Base-by-base conservation (phyloP, 2,888 invertebrate genomes). In the Geophilus truncorum region DNA sequence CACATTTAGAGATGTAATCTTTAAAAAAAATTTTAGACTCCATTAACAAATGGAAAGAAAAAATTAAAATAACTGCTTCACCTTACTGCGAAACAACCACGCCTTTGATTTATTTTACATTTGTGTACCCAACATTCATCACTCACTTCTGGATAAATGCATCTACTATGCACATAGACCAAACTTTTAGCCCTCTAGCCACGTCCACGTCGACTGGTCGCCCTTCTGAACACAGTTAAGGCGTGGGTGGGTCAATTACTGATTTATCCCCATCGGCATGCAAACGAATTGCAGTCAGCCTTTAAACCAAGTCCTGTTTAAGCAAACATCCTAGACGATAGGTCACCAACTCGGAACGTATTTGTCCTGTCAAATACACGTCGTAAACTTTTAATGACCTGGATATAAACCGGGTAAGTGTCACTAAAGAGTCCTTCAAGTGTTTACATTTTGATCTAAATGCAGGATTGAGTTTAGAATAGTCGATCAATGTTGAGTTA, bases 371-470 rank as follows among this genome's bases (percentile, higher is more conserved):
- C 57, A 62, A 62, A 62, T 62, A 23, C 21, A 62, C 57, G 57
- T 62, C 57, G 57, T 62, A 62, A 62, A 62, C 57, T 62, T 62
- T n/a, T 62, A 62, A 62, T 62, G 57, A 62, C 57, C 57, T 62
- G 57, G 21, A 62, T 62, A 23, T 18, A 62, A 62, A 62, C 21
- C 23, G 57, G 57, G 57, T 62, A 62, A 62, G 57, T 62, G 57
- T 62, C 57, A 12, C 40, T 62, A 62, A 21, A 21, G 57, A 62
- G 18, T 62, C 57, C 57, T 62, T 62, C 57, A 62, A 10, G 10
- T 40, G 40, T 21, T 21, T 23, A 62, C 7, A 62, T 23, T 62
- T 62, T 62, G 23, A 23, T 62, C 21, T 23, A 62, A 62, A n/a
- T 62, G 57, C 40, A 1, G 10, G 40, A 40, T 40, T 40, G 40